Base-by-base conservation (phyloP, 2,888 invertebrate species). In the Mycalesis mineus region DNA sequence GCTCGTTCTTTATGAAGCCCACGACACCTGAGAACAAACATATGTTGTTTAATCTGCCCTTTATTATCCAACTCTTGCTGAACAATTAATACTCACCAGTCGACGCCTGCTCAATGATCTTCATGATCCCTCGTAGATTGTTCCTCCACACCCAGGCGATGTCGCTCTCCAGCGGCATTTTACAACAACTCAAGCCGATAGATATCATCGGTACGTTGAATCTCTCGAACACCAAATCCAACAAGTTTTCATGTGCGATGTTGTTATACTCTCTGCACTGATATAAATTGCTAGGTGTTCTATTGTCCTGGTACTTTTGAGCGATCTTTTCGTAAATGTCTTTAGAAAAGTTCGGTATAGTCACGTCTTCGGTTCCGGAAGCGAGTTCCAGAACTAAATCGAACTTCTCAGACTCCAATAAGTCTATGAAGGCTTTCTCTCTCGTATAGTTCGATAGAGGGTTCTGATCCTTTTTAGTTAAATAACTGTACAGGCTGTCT, bases 121-220 rank as follows among this genome's bases (percentile, higher is more conserved):
- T 91, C 88, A 93, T 92, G 4, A 94, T 84, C 3, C 93, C 92
- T 14, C 84, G 84, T 51, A 94, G 72, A 70, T 93, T 93, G 59
- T 93, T 91, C 65, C 93, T 91, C 95, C 96, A 96, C 7, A 95
- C 91, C 63, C 89, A 89, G 0, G 92, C 93, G n/a, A 96, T 90
- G 47, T 92, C 90, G 0, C 74, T 80, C n/a, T 92, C 89, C 0
- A 78, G 71, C 0, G 97, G 97, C 91, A 95, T 95, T 67, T 94
- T 94, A 74, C 97, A 97, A 71, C 97, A 97, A 55, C 94, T 93
- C 28, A 97, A 78, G 14, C 95, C 94, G 3, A 94, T 91, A 0
- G 94, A 93, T 49, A 95, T 87, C 74, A 95, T 86, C 0, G 95
- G 94, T 1, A 92, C 89, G 52, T 92, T 88, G 67, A 91, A 94